Percentiles rank a stretch among this genome's conserved stretches.
Conservation (phyloP, 2,797 vertebrate genomes). For the Cyprinella venusta region DNA sequence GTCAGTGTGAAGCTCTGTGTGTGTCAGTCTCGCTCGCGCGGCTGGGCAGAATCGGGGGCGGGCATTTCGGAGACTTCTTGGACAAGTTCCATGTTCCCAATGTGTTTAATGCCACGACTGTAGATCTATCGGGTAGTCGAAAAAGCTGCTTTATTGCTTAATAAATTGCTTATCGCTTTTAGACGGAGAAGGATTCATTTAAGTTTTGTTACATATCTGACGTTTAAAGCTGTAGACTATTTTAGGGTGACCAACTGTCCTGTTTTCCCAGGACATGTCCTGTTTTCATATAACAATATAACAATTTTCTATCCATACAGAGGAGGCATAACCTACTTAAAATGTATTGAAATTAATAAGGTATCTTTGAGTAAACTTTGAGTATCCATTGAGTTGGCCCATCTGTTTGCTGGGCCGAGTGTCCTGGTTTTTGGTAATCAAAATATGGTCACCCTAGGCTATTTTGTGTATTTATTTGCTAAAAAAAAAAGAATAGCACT, state of each 20-base stretch:
- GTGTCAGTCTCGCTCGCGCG: not conserved
- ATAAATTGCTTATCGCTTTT: not conserved
- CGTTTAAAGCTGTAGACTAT: not conserved
- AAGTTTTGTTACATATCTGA: not conserved
- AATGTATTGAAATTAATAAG: too few species aligned
- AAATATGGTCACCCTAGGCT: too few species aligned
- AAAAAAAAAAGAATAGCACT: not conserved
- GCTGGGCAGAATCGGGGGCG: constrained; percentile 27
- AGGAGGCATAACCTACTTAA: too few species aligned
- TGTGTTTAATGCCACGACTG: constrained; percentile 5
- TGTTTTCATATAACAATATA: too few species aligned
- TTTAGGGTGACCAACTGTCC: too few species aligned
- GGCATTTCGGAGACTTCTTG: not conserved
- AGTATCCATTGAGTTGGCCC: too few species aligned
- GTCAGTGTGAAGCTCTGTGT: constrained; percentile 8
- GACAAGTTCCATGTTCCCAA: not conserved
- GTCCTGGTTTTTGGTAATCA: too few species aligned
- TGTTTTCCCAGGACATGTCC: too few species aligned
- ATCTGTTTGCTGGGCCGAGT: too few species aligned
- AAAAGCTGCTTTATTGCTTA: not conserved
- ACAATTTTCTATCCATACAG: too few species aligned
- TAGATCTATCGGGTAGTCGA: not conserved
- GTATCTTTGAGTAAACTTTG: too few species aligned
- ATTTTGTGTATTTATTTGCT: not conserved
- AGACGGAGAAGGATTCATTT: not conserved